Evolutionary conservation across 1,140 invertebrate genomes (phyloP).

Genomic region (Zaprionus vittiger): DNA sequence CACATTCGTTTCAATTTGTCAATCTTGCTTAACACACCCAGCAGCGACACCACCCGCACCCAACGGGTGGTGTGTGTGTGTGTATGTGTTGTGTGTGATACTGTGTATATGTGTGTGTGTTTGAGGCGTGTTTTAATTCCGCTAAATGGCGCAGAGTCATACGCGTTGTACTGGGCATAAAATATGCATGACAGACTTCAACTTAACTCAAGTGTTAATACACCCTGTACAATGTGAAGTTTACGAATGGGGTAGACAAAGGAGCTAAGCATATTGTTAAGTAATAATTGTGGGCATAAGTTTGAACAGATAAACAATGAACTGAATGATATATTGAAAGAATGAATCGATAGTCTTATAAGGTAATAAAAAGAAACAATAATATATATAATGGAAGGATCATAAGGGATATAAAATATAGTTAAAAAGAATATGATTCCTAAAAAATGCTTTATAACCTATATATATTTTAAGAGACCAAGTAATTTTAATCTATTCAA

Average conservation of each 20-base stretch:
- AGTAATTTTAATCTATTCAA: no score
- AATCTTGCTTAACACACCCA: slow-evolving; percentile 55
- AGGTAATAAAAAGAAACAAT: no score
- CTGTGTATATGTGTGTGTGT: not conserved
- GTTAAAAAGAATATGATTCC: no score
- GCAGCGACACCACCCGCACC: slow-evolving; percentile 4
- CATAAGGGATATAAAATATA: no score
- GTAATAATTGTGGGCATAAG: not conserved
- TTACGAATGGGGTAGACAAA: not conserved
- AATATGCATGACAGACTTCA: slow-evolving; percentile 73
- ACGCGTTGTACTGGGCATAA: slow-evolving; percentile 49
- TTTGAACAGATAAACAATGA: no score
- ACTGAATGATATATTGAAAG: no score
- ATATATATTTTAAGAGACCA: no score
- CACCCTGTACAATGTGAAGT: not conserved
- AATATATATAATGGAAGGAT: no score
- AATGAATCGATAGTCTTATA: no score
- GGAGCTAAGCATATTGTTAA: not conserved
- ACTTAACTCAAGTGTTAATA: slow-evolving; percentile 42
- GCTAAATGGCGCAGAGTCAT: slow-evolving; percentile 62
- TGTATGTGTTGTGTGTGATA: not conserved
- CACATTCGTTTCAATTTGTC: slow-evolving; percentile 82
- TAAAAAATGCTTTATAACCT: no score
- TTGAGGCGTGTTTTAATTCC: slow-evolving; percentile 66
- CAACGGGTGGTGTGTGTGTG: not conserved